Conservation (phyloP, 64 coral and sea anemone species). For the Actinia tenebrosa region DNA sequence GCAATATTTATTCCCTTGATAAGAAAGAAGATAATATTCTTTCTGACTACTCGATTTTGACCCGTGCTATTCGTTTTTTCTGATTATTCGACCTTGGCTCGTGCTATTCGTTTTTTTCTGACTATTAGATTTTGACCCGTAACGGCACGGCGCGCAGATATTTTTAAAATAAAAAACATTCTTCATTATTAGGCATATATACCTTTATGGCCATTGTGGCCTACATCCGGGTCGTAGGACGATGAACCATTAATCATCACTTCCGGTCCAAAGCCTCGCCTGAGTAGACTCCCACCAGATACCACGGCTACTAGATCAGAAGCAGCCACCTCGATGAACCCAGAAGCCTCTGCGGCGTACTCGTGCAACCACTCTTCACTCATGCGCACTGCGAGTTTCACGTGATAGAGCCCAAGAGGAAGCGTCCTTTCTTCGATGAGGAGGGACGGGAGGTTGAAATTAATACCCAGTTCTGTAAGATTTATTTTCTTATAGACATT, state of each 20-base stretch:
- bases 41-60: too few relatives aligned
- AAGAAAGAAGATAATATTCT: too few relatives aligned
- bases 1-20: too few relatives aligned
- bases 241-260: conserved; percentile 29
- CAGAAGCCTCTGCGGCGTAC: conserved; percentile 31
- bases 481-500: not conserved
- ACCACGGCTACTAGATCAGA: conserved; percentile 49
- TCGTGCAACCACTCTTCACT: conserved; percentile 15
- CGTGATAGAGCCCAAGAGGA: conserved; percentile 32
- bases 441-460: conserved; percentile 21
- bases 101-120: too few relatives aligned
- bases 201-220: conserved; percentile 29
- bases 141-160: too few relatives aligned
- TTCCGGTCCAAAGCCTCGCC: conserved; percentile 39
- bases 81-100: too few relatives aligned
- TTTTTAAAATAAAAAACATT: too few relatives aligned
- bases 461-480: not conserved
- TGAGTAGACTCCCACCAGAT: conserved; percentile 44
- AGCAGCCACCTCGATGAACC: conserved; percentile 37
- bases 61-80: too few relatives aligned
- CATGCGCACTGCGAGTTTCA: conserved; percentile 43
- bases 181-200: not conserved
- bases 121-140: too few relatives aligned
- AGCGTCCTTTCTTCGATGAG: conserved; percentile 23
- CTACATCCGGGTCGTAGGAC: conserved; percentile 64